A percentile compares a stretch with the other conserved stretches of the same genome.
These are phyloP conservation scores for Caenorhabditis parvicauda DNA, from an alignment of 2,888 invertebrate species.

Conservation along the genomic window DNA sequence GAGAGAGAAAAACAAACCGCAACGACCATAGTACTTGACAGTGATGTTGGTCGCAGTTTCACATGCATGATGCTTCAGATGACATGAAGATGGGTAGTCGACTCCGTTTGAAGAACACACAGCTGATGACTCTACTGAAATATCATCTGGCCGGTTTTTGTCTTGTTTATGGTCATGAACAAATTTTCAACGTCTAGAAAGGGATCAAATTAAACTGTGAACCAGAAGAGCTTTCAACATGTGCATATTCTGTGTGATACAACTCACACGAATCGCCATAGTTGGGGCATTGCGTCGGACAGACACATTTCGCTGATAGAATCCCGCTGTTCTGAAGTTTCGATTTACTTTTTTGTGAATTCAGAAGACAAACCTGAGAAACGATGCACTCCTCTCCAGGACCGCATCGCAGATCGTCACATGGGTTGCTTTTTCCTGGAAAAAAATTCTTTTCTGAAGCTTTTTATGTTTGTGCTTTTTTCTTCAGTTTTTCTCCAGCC, in stretches of 20 bases:
- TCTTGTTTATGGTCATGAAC: background rate
- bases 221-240: background rate
- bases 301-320: slow-evolving; percentile 37
- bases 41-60: slow-evolving; percentile 64
- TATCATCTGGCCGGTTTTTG: background rate
- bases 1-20: slow-evolving; percentile 64
- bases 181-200: background rate
- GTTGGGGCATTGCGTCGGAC: slow-evolving; percentile 42
- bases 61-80: slow-evolving; percentile 56
- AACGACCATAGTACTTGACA: slow-evolving; percentile 66
- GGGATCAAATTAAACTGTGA: background rate
- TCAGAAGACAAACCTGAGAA: slow-evolving; percentile 14
- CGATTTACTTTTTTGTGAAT: background rate
- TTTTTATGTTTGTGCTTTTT: background rate
- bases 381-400: slow-evolving; percentile 51
- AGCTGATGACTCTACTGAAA: slow-evolving; percentile 64
- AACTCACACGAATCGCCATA: slow-evolving; percentile 39
- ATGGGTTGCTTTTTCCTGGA: slow-evolving; percentile 49
- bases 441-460: background rate
- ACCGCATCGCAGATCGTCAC: slow-evolving; percentile 48
- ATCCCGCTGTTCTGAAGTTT: slow-evolving; percentile 37
- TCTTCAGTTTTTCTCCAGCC: no score
- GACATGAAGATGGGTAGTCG: slow-evolving; percentile 44
- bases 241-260: background rate
- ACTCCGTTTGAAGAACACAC: slow-evolving; percentile 73